A percentile compares a stretch with the other conserved stretches of the same genome.
Evolutionary conservation across 1,140 invertebrate species (phyloP).

Genomic region (Drosophila ananassae): DNA sequence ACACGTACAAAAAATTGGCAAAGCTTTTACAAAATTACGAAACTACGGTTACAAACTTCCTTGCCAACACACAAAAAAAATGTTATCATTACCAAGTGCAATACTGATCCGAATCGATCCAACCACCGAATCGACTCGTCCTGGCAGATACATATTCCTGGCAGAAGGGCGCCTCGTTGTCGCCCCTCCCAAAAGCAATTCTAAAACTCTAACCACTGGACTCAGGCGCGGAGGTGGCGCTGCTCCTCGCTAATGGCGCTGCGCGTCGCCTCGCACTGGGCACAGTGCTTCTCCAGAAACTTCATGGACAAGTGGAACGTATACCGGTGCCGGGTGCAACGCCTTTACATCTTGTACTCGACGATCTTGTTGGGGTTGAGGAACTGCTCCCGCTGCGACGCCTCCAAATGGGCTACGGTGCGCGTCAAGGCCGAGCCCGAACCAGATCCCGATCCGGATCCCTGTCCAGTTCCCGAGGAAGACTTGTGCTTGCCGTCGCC

Average conservation of each 20-base stretch:
- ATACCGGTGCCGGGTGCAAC: conserved; percentile 84
- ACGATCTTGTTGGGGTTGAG: conserved; percentile 83
- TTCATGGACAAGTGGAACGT: conserved; percentile 84
- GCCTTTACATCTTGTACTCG: conserved; percentile 84
- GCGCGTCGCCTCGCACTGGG: conserved; percentile 74
- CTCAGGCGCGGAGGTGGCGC: conserved; percentile 56
- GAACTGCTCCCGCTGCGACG: conserved; percentile 81
- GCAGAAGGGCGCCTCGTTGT: conserved; percentile 1
- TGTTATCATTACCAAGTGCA: conserved; percentile 32
- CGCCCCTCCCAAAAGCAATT: conserved; percentile 35
- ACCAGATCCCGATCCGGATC: conserved; percentile 34
- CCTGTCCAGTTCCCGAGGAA: conserved; percentile 25
- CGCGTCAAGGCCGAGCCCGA: conserved; percentile 68
- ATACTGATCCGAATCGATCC: conserved; percentile 44
- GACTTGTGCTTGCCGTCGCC: conserved; percentile 45
- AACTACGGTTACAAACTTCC: conserved; percentile 76
- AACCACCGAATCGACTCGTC: conserved; percentile 17
- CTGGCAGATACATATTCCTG: conserved; percentile 44
- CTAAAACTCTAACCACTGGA: conserved; percentile 75
- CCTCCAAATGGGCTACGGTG: conserved; percentile 79
- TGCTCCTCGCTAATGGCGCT: conserved; percentile 59
- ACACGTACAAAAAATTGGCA: conserved; percentile 63
- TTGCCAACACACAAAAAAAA: conserved; percentile 36
- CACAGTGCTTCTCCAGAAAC: conserved; percentile 83
- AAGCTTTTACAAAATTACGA: conserved; percentile 81